Percentiles rank a stretch among this genome's conserved stretches.
Conservation (phyloP, 2,888 invertebrate species). For the Ryuthela nishihirai region DNA sequence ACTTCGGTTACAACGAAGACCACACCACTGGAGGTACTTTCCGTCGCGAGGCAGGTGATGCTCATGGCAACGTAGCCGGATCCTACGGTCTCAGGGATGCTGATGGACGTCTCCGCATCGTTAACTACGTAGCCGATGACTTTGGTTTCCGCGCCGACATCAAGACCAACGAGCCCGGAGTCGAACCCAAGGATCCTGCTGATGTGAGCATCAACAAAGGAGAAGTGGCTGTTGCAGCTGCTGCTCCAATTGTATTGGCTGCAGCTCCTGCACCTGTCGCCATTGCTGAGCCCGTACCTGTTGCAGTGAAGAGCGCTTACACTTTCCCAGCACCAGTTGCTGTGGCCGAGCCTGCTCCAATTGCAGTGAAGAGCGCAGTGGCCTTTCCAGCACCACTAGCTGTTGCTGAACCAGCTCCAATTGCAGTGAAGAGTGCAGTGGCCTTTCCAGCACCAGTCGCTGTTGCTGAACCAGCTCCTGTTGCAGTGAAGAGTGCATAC, state of each 20-base stretch:
- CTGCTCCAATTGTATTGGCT: conserved; percentile 9
- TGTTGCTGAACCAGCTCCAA: neutral
- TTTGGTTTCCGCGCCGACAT: conserved; percentile 38
- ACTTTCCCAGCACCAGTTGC: conserved; percentile 25
- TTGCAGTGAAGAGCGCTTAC: conserved; percentile 4
- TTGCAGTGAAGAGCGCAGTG: neutral
- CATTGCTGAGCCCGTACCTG: neutral
- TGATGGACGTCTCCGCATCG: conserved; percentile 37
- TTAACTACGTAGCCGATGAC: conserved; percentile 39
- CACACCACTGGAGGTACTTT: conserved; percentile 38
- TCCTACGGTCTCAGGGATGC: conserved; percentile 35
- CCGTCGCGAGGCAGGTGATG: conserved; percentile 33
- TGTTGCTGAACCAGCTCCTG: conserved; percentile 13
- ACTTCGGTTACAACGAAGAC: conserved; percentile 40
- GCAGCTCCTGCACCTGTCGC: conserved; percentile 21
- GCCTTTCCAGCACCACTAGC: neutral
- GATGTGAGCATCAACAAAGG: conserved; percentile 41
- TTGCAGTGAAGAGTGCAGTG: neutral
- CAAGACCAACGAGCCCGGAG: conserved; percentile 36
- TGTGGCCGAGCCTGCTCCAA: conserved; percentile 2
- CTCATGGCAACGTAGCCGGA: conserved; percentile 23
- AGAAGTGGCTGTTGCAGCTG: conserved; percentile 29
- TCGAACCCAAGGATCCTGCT: conserved; percentile 18
- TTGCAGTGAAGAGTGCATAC: no score
- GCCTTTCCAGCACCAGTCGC: neutral